phyloP scores from a whole-genome alignment of 1,140 invertebrate genomes.

The Papilio polytes region DNA sequence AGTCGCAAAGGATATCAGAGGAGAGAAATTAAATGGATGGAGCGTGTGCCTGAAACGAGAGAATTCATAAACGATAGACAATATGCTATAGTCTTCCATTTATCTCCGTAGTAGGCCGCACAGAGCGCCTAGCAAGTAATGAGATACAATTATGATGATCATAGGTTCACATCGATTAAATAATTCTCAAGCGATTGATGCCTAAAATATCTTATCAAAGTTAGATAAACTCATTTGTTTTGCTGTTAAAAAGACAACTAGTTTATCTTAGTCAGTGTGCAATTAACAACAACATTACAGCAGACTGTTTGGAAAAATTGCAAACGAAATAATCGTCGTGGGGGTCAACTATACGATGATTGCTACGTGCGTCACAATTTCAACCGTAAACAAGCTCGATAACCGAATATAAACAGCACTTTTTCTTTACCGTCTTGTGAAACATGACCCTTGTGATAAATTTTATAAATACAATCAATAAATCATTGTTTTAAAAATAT shows the following conservation, averaged over 20 bases:
- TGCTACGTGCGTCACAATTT: conserved; percentile 24
- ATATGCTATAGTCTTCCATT: no score
- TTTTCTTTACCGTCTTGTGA: conserved; percentile 7
- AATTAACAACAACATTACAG: conserved; percentile 10
- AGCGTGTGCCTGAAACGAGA: no score
- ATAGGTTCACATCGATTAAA: no score
- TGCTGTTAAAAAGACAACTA: neutral
- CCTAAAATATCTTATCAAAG: neutral
- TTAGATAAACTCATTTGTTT: neutral
- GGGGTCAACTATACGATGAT: neutral
- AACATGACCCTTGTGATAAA: conserved; percentile 1
- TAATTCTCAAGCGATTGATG: neutral
- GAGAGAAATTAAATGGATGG: no score
- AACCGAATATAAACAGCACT: conserved; percentile 14
- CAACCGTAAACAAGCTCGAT: conserved; percentile 25
- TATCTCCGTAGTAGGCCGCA: no score
- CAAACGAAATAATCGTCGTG: neutral
- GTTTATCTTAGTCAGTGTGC: conserved; percentile 2
- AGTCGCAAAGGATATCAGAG: no score
- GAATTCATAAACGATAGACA: no score
- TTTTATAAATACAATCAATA: neutral
- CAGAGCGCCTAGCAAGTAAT: no score
- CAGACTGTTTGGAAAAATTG: neutral
- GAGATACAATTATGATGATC: no score
- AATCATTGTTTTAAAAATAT: neutral